Evolutionary conservation across 1,140 invertebrate species (phyloP), one percentile per base, ranked within the genome.

Genomic region (Musca domestica): DNA sequence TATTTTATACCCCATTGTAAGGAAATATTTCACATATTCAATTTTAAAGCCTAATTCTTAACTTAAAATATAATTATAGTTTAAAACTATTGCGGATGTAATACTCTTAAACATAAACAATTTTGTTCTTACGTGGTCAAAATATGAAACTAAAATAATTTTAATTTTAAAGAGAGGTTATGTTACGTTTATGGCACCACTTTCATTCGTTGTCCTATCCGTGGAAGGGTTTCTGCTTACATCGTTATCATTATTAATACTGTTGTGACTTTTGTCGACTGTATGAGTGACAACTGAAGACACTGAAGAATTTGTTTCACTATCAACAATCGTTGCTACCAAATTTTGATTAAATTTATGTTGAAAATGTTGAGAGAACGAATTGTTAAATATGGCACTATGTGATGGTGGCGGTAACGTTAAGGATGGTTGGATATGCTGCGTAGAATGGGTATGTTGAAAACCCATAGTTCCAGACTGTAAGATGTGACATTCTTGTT

Each of bases 181-280:
- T 66, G 78, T 81, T 41, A 81, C 79, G 64, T 76, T 81, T 19
- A 81, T 81, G 5, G 76, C 78, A 51, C 74, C 75, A 61, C 71
- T 74, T 69, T 81, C 79, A 25, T 72, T 67, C 65, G 76, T 68
- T 51, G 67, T 23, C 14, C 69, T 69, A 41, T 64, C 22, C 15
- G 51, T 52, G 46, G 71, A 66, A 5, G 71, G 15, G 52, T 70
- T 54, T 20, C 67, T 34, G 52, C 15, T 22, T 27, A 75, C 74
- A 17, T 70, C 66, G 23, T 69, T 58, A 63, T 61, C n/a, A 34
- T 15, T 63, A 30, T 41, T 68, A 46, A 25, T 54, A 58, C 22
- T 64, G 65, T 72, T 61, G 68, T n/a, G 15, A 27, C 30, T n/a
- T 71, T 54, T 54, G 67, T 46, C 30, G 23, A 4, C 4, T 20